phyloP scores from a whole-genome alignment of 1,140 invertebrate species.

The Sarcophaga peregrina region DNA sequence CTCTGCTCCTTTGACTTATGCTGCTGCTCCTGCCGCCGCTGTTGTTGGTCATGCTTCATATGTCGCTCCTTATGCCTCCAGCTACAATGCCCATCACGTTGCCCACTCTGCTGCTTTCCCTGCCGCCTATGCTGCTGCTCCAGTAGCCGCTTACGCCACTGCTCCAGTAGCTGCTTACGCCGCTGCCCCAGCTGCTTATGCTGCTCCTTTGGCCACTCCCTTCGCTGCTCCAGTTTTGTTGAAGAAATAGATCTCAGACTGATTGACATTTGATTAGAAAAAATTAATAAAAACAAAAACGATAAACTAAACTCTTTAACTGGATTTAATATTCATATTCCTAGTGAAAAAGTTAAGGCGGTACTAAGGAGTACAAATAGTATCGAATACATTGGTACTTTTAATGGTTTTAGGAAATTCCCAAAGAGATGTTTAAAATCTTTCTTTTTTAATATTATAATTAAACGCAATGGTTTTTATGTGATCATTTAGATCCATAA shows the following conservation, averaged over 20 bases:
- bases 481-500: too few relatives aligned
- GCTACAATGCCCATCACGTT: conserved; percentile 44
- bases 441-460: too few relatives aligned
- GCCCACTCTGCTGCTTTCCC: conserved; percentile 25
- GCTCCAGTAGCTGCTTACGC: conserved; percentile 57
- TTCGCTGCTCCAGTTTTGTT: conserved; percentile 4
- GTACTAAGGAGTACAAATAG: too few relatives aligned
- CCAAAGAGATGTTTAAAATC: too few relatives aligned
- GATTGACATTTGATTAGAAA: neutral
- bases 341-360: too few relatives aligned
- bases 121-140: conserved; percentile 1
- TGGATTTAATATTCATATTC: too few relatives aligned
- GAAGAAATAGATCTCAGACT: neutral
- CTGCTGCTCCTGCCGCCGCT: conserved; percentile 45
- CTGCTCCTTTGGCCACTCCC: conserved; percentile 47
- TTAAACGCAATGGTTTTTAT: too few relatives aligned
- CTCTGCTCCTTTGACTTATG: conserved; percentile 2
- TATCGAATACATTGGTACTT: too few relatives aligned
- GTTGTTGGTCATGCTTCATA: conserved; percentile 29
- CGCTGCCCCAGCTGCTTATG: conserved; percentile 50
- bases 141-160: conserved; percentile 52
- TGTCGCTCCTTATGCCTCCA: conserved; percentile 15
- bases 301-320: neutral
- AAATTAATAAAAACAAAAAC: neutral
- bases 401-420: too few relatives aligned